Evolutionary conservation across 2,113 vertebrate species (phyloP), one percentile per base, ranked within the genome.

Genomic region (Oreochromis tanganicae): DNA sequence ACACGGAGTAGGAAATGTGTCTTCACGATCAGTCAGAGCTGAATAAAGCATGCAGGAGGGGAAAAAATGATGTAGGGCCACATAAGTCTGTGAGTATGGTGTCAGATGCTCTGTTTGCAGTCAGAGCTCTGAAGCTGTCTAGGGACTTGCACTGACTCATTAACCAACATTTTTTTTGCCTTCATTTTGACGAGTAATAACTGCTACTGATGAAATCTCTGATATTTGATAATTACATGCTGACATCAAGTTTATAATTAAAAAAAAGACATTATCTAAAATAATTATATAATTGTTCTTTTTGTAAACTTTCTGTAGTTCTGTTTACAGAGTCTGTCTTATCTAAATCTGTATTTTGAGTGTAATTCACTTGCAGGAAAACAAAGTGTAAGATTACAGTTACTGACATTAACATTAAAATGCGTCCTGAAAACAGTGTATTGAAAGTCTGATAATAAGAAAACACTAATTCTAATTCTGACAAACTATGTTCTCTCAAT

Each of bases 1-100:
- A 90, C 52, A 12, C 19, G 7, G 66, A 73, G 68, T 57, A 88
- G 87, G 87, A 89, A 87, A 83, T 91, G 46, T 78, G 92, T 83
- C 83, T 66, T 87, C 87, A 89, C 34, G 81, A 87, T 93, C 91
- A 91, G 87, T 91, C 89, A 38, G 54, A 71, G 80, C 14, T 21
- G 24, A 85, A 68, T 56, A 48, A 87, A 75, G 91, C 32, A 29
- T 78, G 63, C 82, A 29, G 48, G 73, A 41, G 63, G 66, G 38
- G 48, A 9, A 13, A 50, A 87, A 86, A 48, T 87, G 82, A 93
- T 79, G 90, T 63, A 56, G 89, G 86, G 80, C 82, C 50, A 84
- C 66, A 50, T 13, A 48, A 81, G 86, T 19, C 85, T 79, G 83
- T 85, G 73, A 61, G 55, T 50, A 83, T 48, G 36, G 66, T 87